Conservation (phyloP, 2,797 vertebrate species). For the Pelodytes ibericus region DNA sequence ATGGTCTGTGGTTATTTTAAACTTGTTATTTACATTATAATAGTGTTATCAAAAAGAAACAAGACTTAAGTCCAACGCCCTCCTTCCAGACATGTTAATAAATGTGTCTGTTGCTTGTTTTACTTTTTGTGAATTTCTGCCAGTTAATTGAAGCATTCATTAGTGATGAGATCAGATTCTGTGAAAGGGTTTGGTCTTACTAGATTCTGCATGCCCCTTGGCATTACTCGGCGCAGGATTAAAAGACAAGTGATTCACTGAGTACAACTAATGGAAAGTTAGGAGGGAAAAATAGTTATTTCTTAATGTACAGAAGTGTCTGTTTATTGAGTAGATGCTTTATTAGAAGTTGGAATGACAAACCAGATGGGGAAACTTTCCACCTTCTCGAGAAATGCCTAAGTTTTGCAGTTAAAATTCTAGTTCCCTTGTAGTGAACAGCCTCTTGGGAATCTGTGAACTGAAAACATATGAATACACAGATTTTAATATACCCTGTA, state of each 20-base stretch:
- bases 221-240: background rate
- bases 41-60: background rate
- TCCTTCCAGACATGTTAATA: no score
- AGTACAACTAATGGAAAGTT: background rate
- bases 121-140: background rate
- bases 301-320: background rate
- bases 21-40: background rate
- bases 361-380: no score
- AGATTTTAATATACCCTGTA: no score
- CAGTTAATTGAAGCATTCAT: constrained; percentile 21
- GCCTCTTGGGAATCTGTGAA: no score
- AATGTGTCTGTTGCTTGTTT: background rate
- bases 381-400: no score
- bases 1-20: no score
- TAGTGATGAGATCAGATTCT: constrained; percentile 42
- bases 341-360: no score
- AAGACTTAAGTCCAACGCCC: background rate
- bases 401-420: no score
- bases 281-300: background rate
- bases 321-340: background rate
- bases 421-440: no score
- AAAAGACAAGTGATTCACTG: background rate
- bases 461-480: no score
- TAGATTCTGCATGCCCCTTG: constrained; percentile 42
- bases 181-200: constrained; percentile 37